phyloP scores from a whole-genome alignment of 2,113 vertebrate species.

The Gnathonemus longibarbis region DNA sequence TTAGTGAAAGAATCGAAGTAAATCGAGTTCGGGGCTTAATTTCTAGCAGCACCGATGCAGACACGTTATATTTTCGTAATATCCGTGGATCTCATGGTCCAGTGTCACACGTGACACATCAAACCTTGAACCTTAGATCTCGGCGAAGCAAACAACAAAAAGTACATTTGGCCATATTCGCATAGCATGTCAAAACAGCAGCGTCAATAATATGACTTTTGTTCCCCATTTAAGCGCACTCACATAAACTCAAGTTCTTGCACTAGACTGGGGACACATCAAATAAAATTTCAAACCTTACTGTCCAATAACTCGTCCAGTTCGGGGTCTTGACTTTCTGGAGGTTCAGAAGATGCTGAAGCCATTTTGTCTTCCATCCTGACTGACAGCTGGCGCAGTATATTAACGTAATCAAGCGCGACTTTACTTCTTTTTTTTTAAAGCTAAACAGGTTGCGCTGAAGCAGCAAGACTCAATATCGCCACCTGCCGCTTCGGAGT shows the following conservation, averaged over 20 bases:
- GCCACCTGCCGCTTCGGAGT: neutral
- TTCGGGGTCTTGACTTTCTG: constrained; percentile 50
- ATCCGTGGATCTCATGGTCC: neutral
- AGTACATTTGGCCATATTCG: neutral
- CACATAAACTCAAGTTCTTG: neutral
- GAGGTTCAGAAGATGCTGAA: constrained; percentile 40
- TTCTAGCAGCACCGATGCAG: neutral
- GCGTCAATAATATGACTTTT: neutral
- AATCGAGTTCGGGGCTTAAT: neutral
- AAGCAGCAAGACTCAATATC: neutral
- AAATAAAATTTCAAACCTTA: constrained; percentile 39
- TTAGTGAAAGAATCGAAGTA: neutral
- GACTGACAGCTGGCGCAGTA: constrained; percentile 29
- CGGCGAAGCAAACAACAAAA: neutral
- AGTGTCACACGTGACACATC: neutral
- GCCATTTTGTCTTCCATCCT: constrained; percentile 49
- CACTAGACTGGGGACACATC: neutral
- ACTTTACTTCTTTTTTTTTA: neutral
- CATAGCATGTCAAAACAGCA: neutral
- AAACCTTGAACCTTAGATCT: neutral
- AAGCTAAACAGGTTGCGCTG: neutral
- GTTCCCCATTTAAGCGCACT: neutral
- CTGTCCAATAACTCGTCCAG: constrained; percentile 67
- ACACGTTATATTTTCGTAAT: neutral
- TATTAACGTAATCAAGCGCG: constrained; percentile 35